Conservation (phyloP, 2,888 invertebrate genomes). For the Mythimna vitellina region DNA sequence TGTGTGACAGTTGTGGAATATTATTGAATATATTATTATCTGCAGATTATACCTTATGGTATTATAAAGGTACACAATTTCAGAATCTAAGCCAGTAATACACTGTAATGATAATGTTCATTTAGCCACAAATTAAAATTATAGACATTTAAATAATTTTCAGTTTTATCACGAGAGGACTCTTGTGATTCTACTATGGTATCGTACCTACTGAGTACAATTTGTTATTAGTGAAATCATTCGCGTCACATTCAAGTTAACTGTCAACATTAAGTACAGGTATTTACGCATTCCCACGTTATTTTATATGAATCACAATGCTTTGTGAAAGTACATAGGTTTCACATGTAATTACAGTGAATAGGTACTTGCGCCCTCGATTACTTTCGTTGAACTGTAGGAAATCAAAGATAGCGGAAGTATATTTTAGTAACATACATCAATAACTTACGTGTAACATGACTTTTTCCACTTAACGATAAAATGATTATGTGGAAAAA, state of each 20-base stretch:
- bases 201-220: slow-evolving; percentile 4
- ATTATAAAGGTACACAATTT: neutral
- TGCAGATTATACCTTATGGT: neutral
- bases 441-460: neutral
- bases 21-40: neutral
- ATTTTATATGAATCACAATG: slow-evolving; percentile 53
- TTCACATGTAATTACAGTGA: slow-evolving; percentile 52
- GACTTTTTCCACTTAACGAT: too few species aligned
- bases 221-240: slow-evolving; percentile 49
- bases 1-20: too few species aligned
- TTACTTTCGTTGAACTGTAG: slow-evolving; percentile 13
- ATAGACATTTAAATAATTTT: neutral
- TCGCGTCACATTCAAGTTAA: slow-evolving; percentile 28
- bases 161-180: neutral
- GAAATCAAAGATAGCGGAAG: slow-evolving; percentile 2
- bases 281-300: slow-evolving; percentile 55
- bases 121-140: neutral
- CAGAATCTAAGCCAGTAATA: neutral
- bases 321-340: slow-evolving; percentile 53
- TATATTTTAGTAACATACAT: neutral
- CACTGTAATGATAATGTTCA: neutral
- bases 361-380: slow-evolving; percentile 10
- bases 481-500: too few species aligned
- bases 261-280: slow-evolving; percentile 26
- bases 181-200: neutral